Evolutionary conservation across 2,797 vertebrate genomes (phyloP), one percentile per base, ranked within the genome.

Genomic region (Taenioides sp.): DNA sequence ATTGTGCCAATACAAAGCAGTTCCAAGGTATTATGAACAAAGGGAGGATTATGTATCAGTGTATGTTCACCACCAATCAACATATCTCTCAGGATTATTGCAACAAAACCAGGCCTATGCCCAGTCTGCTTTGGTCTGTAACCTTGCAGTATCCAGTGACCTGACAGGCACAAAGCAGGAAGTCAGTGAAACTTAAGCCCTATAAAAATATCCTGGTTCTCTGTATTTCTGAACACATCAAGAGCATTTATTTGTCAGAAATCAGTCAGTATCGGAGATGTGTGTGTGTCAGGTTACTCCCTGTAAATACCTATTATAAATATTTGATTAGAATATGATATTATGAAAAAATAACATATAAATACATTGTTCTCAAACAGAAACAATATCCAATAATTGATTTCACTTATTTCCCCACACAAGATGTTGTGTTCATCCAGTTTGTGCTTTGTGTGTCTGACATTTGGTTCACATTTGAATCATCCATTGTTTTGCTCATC

Each of bases 401-500:
- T 31, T 28, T 61, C 14, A 64, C 34, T 64, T 14, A 12, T 22
- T 66, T 50, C 77, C 76, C 72, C 71, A 40, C 63, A 37, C 31
- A 34, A 34, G 52, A 14, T 11, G 11, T 43, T 43, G 40, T 43
- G 11, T 68, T 78, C 80, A 65, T 81, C 69, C 80, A 90, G 85
- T 87, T 90, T 86, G 87, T 73, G 67, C 78, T 82, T 81, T 89
- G 75, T 87, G 80, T 62, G 81, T 75, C 74, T 88, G 75, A 85
- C 83, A 87, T 88, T 90, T 88, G 86, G 71, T 85, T 87, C 69
- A 76, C 81, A 77, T 88, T 89, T 73, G 68, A 82, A 73, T 78
- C 72, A 28, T 59, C 58, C 34, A 71, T 69, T 65, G 67, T 62
- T 47, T 47, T 47, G 16, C 43, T 47, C 43, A 47, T 47, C 14